Conservation (phyloP, 2,888 invertebrate genomes). For the Caenorhabditis afra region DNA sequence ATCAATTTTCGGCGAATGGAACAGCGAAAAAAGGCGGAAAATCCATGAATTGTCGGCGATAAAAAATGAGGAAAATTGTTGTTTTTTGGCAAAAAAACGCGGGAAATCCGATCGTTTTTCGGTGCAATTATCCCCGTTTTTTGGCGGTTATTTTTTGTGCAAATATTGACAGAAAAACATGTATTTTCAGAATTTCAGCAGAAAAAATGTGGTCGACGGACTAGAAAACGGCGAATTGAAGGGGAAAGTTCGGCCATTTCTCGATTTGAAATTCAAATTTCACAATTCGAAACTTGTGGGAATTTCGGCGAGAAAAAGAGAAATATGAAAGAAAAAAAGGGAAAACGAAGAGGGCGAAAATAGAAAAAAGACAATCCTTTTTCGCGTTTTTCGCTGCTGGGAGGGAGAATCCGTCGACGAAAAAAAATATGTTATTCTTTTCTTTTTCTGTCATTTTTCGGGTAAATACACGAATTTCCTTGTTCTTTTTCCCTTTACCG, state of each 20-base stretch:
- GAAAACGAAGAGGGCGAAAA: background rate
- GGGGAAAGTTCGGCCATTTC: no score
- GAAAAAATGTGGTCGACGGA: no score
- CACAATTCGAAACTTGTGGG: no score
- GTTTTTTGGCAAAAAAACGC: conserved; percentile 8
- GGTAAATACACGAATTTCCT: background rate
- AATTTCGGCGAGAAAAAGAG: conserved; percentile 1
- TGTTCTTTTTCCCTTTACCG: background rate
- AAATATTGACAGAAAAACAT: no score
- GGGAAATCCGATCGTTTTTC: conserved; percentile 34
- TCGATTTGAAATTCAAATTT: no score
- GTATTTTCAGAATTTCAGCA: no score
- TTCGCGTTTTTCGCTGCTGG: conserved; percentile 5
- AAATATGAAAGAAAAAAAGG: background rate
- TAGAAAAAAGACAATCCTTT: conserved; percentile 4
- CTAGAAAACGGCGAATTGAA: no score
- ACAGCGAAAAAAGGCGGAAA: background rate
- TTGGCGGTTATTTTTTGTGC: background rate
- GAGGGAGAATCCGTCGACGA: background rate
- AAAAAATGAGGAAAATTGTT: conserved; percentile 5
- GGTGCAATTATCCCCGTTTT: conserved; percentile 14
- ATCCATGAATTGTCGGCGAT: conserved; percentile 24
- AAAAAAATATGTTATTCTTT: conserved; percentile 2
- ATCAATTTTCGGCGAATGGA: background rate
- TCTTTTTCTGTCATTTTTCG: background rate